These are phyloP conservation scores for Typhlichthys subterraneus DNA, from an alignment of 2,797 vertebrate species.

Conservation along the genomic window DNA sequence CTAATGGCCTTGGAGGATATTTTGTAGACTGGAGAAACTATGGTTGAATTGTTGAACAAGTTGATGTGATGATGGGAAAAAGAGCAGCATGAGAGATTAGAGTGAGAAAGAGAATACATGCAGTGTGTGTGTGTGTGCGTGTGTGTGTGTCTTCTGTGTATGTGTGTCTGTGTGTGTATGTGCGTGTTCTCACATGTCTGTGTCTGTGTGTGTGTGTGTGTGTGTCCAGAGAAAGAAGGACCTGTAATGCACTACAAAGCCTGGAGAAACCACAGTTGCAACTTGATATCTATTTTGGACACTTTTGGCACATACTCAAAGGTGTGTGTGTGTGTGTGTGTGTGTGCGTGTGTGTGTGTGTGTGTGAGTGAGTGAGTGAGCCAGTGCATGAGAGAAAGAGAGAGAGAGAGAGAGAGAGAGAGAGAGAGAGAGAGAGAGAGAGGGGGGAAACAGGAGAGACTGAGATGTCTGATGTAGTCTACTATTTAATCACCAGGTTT, in stretches of 20 bases:
- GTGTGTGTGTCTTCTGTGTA: neutral
- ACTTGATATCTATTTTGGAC: constrained; percentile 56
- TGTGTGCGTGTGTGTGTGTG: constrained; percentile 13
- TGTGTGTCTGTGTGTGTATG: too few relatives aligned
- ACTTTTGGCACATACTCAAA: constrained; percentile 49
- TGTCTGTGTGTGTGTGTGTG: neutral
- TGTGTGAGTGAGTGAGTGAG: neutral
- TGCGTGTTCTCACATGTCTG: neutral
- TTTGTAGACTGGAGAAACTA: too few relatives aligned
- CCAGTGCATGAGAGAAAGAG: neutral
- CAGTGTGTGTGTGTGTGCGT: constrained; percentile 1
- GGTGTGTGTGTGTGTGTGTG: constrained; percentile 21
- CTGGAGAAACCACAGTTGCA: constrained; percentile 44
- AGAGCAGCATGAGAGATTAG: too few relatives aligned
- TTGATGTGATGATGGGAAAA: too few relatives aligned
- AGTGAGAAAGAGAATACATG: too few relatives aligned
- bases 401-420: constrained; percentile 3
- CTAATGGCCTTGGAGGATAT: too few relatives aligned
- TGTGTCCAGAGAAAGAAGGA: neutral
- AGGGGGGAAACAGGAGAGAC: constrained; percentile 8
- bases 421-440: neutral
- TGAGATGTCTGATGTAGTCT: constrained; percentile 49
- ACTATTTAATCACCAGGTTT: constrained; percentile 46
- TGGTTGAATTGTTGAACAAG: too few relatives aligned
- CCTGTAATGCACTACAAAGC: constrained; percentile 24